phyloP scores from a whole-genome alignment of 35 echinoderm and acorn worm species.

The Heliocidaris erythrogramma region DNA sequence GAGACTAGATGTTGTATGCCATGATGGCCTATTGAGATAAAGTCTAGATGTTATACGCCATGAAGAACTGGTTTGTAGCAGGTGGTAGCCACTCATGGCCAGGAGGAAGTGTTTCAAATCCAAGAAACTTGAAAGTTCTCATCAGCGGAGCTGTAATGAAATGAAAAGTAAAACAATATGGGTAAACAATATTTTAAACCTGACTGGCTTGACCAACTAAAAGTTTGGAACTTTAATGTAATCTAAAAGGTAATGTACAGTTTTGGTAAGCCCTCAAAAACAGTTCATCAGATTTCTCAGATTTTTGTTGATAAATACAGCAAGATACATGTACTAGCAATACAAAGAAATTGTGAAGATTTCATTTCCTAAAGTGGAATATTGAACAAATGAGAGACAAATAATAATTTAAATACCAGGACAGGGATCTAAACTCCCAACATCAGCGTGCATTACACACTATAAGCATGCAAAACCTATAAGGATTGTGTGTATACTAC shows the following conservation, averaged over 20 bases:
- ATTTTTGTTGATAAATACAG: no score
- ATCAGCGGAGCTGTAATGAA: conserved; percentile 59
- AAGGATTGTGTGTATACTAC: no score
- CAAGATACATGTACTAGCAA: no score
- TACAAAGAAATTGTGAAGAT: no score
- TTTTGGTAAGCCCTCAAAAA: no score
- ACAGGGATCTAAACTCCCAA: no score
- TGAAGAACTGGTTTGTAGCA: conserved; percentile 55
- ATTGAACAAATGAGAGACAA: no score
- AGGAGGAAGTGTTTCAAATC: conserved; percentile 65
- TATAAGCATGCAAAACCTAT: no score
- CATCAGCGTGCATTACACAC: no score
- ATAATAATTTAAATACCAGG: no score
- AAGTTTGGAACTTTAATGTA: neutral
- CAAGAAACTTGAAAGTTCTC: conserved; percentile 72
- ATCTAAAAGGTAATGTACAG: neutral
- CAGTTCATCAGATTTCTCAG: no score
- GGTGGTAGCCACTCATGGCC: conserved; percentile 32
- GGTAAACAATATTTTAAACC: neutral
- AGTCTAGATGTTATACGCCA: conserved; percentile 60
- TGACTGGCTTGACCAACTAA: neutral
- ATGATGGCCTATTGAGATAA: neutral
- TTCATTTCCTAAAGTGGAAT: no score
- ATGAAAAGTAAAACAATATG: neutral
- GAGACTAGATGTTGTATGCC: neutral